Percentiles rank a stretch among this genome's conserved stretches.
Conservation (phyloP, 2,113 vertebrate genomes). For the Canis aureus region DNA sequence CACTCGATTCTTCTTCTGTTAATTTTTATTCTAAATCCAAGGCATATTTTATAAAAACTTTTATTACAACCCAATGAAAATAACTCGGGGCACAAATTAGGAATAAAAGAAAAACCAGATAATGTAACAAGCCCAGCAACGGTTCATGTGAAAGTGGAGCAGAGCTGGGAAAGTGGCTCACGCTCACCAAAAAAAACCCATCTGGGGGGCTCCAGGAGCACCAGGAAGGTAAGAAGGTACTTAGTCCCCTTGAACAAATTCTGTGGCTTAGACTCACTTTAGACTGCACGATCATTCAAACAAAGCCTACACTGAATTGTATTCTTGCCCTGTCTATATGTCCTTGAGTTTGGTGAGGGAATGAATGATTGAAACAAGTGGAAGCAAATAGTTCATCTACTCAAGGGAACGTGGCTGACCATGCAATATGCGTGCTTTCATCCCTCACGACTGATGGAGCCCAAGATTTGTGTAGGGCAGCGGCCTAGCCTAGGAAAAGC, state of each 20-base stretch:
- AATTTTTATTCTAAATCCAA: conserved; percentile 51
- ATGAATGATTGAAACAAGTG: background rate
- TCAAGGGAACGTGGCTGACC: background rate
- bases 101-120: conserved; percentile 27
- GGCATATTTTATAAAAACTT: conserved; percentile 50
- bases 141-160: conserved; percentile 51
- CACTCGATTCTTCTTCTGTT: conserved; percentile 17
- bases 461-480: background rate
- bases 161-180: background rate
- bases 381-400: background rate
- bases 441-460: background rate
- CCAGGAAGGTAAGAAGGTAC: background rate
- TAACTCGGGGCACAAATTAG: conserved; percentile 29
- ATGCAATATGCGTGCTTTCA: background rate
- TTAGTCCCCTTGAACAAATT: background rate
- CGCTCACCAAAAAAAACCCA: background rate
- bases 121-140: background rate
- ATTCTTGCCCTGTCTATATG: background rate
- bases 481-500: background rate
- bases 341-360: background rate
- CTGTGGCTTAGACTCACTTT: background rate
- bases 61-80: conserved; percentile 57
- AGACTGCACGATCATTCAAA: background rate
- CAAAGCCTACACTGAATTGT: background rate
- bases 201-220: background rate